Evolutionary conservation across 2,113 vertebrate genomes (phyloP).

Genomic region (Phylloscopus whistleri): DNA sequence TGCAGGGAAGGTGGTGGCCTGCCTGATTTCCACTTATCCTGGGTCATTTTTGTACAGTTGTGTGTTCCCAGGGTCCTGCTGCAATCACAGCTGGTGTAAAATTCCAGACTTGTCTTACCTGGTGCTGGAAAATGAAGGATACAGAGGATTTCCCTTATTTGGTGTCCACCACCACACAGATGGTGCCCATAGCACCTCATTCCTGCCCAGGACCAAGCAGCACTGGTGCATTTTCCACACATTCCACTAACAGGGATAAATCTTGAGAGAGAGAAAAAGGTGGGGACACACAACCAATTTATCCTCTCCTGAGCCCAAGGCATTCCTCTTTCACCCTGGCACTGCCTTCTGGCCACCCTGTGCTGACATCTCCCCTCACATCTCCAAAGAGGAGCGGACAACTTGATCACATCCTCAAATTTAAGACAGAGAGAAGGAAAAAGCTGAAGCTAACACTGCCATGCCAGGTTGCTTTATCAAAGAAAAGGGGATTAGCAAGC

Average conservation of each 20-base stretch:
- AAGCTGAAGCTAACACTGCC: neutral
- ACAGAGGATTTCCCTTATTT: neutral
- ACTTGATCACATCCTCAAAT: neutral
- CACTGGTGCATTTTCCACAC: neutral
- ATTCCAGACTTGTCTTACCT: neutral
- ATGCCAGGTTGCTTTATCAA: neutral
- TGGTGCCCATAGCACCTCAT: neutral
- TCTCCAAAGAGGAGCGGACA: neutral
- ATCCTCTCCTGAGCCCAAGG: neutral
- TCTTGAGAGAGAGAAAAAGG: neutral
- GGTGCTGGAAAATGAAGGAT: neutral
- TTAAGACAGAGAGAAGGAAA: neutral
- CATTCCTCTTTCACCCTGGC: neutral
- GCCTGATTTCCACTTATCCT: neutral
- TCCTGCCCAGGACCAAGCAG: neutral
- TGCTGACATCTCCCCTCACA: neutral
- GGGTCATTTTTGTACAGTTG: accelerated
- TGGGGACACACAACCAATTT: neutral
- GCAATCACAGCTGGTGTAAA: neutral
- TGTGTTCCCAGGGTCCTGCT: neutral
- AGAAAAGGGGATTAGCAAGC: neutral
- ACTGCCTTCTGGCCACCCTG: neutral
- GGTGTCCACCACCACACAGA: neutral
- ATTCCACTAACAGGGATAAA: accelerated
- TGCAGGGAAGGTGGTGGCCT: neutral